phyloP scores from a whole-genome alignment of 37 sponge, comb jelly and placozoan species.

The Dysidea cf. avara region DNA sequence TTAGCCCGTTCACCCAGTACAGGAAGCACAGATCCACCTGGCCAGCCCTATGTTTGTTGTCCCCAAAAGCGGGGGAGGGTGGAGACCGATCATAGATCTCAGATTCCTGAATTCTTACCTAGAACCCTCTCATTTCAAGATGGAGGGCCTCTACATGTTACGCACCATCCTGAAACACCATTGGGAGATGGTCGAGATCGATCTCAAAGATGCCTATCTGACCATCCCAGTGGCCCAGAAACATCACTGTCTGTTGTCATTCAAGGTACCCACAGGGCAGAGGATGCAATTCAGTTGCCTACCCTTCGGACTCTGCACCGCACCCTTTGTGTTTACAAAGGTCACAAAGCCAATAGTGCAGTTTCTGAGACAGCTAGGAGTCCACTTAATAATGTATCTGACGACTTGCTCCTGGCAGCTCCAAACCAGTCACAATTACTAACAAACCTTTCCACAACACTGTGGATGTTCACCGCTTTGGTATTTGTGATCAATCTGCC shows the following conservation, averaged over 20 bases:
- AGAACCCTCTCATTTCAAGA: constrained; percentile 10
- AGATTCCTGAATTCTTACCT: constrained; percentile 10
- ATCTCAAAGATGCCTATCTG: constrained; percentile 21
- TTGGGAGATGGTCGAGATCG: not conserved
- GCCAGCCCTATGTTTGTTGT: constrained; percentile 16
- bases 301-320: no score
- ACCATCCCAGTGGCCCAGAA: not conserved
- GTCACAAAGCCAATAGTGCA: not conserved
- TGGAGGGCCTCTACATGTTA: no score
- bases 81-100: constrained; percentile 12
- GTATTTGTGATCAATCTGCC: constrained; percentile 8
- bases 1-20: no score
- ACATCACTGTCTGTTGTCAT: no score
- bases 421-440: no score
- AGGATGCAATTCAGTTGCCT: not conserved
- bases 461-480: not conserved
- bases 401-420: constrained; percentile 5
- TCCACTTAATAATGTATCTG: not conserved
- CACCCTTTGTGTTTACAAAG: not conserved
- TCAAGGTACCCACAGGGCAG: no score
- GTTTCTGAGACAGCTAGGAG: not conserved
- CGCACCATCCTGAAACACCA: not conserved
- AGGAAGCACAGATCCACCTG: no score
- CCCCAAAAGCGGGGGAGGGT: not conserved
- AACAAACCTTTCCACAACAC: not conserved